Percentiles rank a stretch among this genome's conserved stretches.
phyloP scores from a whole-genome alignment of 2,888 invertebrate genomes.

The Apamea crenata region DNA sequence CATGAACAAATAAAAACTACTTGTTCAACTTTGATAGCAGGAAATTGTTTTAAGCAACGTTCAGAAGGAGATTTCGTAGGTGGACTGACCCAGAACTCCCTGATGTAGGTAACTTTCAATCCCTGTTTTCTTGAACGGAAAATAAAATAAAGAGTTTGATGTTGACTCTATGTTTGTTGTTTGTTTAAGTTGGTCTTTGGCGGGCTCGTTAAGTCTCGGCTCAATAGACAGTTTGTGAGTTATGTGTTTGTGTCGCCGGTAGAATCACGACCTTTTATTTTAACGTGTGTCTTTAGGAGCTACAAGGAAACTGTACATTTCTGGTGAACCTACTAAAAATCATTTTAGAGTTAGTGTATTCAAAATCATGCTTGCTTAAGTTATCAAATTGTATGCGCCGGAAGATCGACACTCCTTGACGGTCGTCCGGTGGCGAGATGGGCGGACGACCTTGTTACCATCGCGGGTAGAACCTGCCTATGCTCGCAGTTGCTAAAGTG shows the following conservation, averaged over 20 bases:
- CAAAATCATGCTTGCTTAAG: neutral
- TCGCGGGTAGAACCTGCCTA: too few relatives aligned
- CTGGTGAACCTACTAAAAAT: neutral
- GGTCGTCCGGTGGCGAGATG: too few relatives aligned
- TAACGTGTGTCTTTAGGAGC: slow-evolving; percentile 7
- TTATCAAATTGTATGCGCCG: neutral
- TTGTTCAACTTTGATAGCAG: slow-evolving; percentile 82
- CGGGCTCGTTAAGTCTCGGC: slow-evolving; percentile 58
- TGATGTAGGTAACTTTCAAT: slow-evolving; percentile 69
- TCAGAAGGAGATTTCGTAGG: slow-evolving; percentile 80
- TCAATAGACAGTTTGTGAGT: slow-evolving; percentile 57
- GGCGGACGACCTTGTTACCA: too few relatives aligned
- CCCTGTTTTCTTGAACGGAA: slow-evolving; percentile 67
- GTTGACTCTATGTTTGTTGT: slow-evolving; percentile 65
- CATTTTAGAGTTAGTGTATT: neutral
- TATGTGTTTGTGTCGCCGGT: slow-evolving; percentile 42
- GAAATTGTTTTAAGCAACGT: slow-evolving; percentile 85
- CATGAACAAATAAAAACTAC: slow-evolving; percentile 84
- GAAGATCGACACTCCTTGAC: too few relatives aligned
- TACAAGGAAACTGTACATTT: neutral
- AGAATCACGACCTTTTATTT: slow-evolving; percentile 17
- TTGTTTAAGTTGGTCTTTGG: slow-evolving; percentile 62
- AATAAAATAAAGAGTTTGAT: slow-evolving; percentile 68
- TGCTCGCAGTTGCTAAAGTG: too few relatives aligned
- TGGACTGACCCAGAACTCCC: slow-evolving; percentile 74